Conservation (phyloP, 2,113 vertebrate genomes). For the Passer montanus region DNA sequence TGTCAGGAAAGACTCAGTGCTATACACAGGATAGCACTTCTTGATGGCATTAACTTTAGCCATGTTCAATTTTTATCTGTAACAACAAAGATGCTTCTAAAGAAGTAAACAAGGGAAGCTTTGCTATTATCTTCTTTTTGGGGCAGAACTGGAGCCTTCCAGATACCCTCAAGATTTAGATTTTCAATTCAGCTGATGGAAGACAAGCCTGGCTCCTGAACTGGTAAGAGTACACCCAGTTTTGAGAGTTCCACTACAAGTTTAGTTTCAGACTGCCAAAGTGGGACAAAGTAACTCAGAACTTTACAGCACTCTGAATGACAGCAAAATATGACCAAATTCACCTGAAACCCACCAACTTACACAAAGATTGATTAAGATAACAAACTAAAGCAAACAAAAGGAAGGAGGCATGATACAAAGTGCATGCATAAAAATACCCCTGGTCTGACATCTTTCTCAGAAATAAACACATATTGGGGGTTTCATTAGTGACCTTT, state of each 20-base stretch:
- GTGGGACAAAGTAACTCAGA: background rate
- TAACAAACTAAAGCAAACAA: background rate
- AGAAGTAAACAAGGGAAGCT: background rate
- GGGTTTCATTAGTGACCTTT: slow-evolving; percentile 15
- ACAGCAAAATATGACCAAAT: background rate
- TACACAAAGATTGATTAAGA: background rate
- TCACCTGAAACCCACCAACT: background rate
- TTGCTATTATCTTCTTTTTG: background rate
- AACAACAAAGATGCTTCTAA: background rate
- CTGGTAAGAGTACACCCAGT: background rate
- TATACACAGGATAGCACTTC: background rate
- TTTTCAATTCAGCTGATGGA: background rate
- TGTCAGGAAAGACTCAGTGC: background rate
- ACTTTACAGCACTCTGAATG: background rate
- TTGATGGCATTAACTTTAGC: background rate
- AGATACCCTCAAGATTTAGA: background rate
- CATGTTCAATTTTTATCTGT: background rate
- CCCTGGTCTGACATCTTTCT: background rate
- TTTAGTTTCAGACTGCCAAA: background rate
- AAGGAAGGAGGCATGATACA: background rate
- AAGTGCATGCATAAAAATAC: background rate
- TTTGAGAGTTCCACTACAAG: background rate
- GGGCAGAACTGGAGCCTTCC: background rate
- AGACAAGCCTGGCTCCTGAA: background rate
- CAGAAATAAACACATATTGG: background rate